phyloP scores from a whole-genome alignment of 2,888 invertebrate species.

The Halictus ligatus region DNA sequence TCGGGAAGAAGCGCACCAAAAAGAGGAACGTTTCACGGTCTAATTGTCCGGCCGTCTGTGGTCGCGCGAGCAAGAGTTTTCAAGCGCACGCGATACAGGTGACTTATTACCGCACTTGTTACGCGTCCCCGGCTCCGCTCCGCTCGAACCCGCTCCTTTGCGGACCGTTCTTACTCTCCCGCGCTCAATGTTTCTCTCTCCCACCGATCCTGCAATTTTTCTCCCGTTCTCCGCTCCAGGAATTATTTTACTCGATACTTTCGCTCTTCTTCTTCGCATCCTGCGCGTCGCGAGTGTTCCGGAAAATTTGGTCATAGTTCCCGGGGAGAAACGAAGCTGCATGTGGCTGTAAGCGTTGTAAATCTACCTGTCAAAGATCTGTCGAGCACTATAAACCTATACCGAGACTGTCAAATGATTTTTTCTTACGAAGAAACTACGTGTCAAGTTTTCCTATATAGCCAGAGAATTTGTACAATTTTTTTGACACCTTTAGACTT shows the following conservation, averaged over 20 bases:
- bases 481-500: no score
- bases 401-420: no score
- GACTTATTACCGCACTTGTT: constrained; percentile 22
- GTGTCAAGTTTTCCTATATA: no score
- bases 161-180: not conserved
- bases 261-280: not conserved
- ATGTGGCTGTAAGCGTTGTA: no score
- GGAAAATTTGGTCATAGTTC: no score
- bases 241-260: not conserved
- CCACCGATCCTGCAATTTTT: not conserved
- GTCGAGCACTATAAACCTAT: no score
- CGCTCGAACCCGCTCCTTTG: not conserved
- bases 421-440: no score
- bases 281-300: not conserved
- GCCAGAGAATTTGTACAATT: no score
- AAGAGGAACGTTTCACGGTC: constrained; percentile 27
- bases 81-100: constrained; percentile 13
- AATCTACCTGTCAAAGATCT: no score
- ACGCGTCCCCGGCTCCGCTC: constrained; percentile 11
- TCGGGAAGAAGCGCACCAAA: constrained; percentile 47
- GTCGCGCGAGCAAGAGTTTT: constrained; percentile 10
- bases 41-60: constrained; percentile 39
- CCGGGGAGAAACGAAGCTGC: no score
- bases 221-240: not conserved
- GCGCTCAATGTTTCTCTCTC: not conserved